Base-by-base conservation (phyloP, 2,797 vertebrate genomes). In the Phalloptychus januarius region DNA sequence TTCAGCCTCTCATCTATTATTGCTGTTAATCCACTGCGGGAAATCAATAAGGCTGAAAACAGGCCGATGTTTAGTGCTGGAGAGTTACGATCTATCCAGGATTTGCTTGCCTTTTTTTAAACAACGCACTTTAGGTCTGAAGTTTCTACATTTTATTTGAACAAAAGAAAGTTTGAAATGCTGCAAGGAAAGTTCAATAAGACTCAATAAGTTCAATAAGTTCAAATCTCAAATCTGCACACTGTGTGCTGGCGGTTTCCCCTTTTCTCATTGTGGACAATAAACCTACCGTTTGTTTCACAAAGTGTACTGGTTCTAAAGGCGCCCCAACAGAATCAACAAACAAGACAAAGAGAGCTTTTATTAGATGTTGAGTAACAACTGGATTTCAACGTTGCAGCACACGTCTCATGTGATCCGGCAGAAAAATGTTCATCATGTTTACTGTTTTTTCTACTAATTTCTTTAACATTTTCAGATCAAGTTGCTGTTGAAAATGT, bases 11-110 rank as follows among this genome's bases (percentile, higher is more conserved):
- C 25, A 83, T 67, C 80, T 75, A 70, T 84, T 89, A 79, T 79
- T 73, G 50, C n/a, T 42, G 36, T 13, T 33, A 25, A 56, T 81
- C 52, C 73, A 78, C 71, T 74, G 25, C 45, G 63, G 63, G 74
- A 85, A 82, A 90, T 91, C 91, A 83, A 88, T 87, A 85, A 18
- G 28, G 75, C 74, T 76, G 78, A 72, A 89, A 91, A 87, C 87
- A 87, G 86, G 80, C 33, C 23, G 72, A 74, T 70, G 71, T 75
- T 88, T 80, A 83, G 89, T 40, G 63, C 74, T 50, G 76, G 84
- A 79, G 71, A 84, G 79, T 74, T 74, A 63, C 28, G 10, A 15
- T 4, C 1, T 78, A 61, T 74, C 44, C 52, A 36, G 33, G 65
- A 25, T 2, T 7, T 31, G 12, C 16, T 70, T 73, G 40, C 31